Evolutionary conservation across 2,113 vertebrate species (phyloP).

Genomic region (Oreochromis tanganicae): DNA sequence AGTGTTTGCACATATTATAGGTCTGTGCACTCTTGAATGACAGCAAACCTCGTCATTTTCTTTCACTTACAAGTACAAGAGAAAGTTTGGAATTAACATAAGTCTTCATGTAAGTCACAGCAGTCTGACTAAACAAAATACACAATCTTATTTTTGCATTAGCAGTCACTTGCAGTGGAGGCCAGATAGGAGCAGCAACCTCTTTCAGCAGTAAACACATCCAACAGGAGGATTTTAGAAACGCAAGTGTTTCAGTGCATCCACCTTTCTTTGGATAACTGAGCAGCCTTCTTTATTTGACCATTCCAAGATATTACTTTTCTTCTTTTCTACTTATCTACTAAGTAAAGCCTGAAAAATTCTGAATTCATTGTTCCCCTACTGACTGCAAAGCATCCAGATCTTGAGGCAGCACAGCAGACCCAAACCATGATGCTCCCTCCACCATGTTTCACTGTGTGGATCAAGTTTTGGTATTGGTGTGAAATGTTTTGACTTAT

Average conservation of each 20-base stretch:
- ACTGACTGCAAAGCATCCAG: background rate
- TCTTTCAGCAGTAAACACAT: background rate
- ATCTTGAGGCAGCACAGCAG: background rate
- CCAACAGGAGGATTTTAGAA: rapidly evolving
- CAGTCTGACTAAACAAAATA: background rate
- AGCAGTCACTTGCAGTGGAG: background rate
- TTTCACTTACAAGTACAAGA: background rate
- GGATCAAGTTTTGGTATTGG: rapidly evolving
- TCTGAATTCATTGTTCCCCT: background rate
- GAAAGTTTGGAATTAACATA: background rate
- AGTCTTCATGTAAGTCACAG: rapidly evolving
- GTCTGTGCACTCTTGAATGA: background rate
- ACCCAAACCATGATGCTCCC: rapidly evolving
- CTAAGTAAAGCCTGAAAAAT: background rate
- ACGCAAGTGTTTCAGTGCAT: background rate
- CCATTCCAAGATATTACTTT: rapidly evolving
- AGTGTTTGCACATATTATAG: background rate
- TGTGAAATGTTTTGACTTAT: background rate
- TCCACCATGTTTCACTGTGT: background rate
- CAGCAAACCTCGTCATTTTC: background rate
- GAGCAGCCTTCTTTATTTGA: background rate
- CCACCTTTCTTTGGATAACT: background rate
- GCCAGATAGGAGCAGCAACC: background rate
- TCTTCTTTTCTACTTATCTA: background rate
- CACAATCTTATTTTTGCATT: background rate